Evolutionary conservation across 2,888 invertebrate genomes (phyloP), one percentile per base, ranked within the genome.

Genomic region (Drosophila yooni): DNA sequence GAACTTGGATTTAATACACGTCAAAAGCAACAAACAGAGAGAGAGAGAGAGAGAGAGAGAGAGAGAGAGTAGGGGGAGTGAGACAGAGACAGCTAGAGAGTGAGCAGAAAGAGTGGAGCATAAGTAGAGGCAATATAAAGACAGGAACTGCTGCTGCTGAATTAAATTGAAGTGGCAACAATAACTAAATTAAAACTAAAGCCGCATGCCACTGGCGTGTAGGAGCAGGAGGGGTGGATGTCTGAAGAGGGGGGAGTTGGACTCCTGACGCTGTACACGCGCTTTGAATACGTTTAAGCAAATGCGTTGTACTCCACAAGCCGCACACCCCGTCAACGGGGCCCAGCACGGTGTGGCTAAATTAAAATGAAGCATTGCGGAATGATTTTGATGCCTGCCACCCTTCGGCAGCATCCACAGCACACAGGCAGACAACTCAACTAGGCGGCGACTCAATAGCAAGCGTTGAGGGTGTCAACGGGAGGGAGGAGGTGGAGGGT

Each of bases 151-250:
- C 76, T 63, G 43, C 59, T 67, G 56, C 59, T 53, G 46, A 52
- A 74, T 79, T 75, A 77, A 79, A 81, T 88, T 88, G 85, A 81
- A 84, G 82, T 79, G 81, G 86, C 81, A 86, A 87, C 84, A 86
- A 84, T 84, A 84, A 87, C 84, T 84, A 86, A 88, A 87, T 88
- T 88, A 88, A 88, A 88, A 88, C 87, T 84, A 84, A 81, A 81
- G 79, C 77, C 71, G 74, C 79, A 71, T 74, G 74, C 72, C 62
- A 76, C 70, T 62, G 70, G 72, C 63, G 40, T 21, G 21, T 4
- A 2, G 52, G 33, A 3, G 3, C 13, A 18, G 29, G 15, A 2
- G 29, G 8, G 15, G 5, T 27, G 21, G 21, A 13, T 25, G 36
- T 21, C 48, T 25, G 18, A 29, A 31, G 4, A 21, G 21, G 53